Evolutionary conservation across 2,113 vertebrate genomes (phyloP), one percentile per base, ranked within the genome.

Genomic region (Rhinogobius similis): DNA sequence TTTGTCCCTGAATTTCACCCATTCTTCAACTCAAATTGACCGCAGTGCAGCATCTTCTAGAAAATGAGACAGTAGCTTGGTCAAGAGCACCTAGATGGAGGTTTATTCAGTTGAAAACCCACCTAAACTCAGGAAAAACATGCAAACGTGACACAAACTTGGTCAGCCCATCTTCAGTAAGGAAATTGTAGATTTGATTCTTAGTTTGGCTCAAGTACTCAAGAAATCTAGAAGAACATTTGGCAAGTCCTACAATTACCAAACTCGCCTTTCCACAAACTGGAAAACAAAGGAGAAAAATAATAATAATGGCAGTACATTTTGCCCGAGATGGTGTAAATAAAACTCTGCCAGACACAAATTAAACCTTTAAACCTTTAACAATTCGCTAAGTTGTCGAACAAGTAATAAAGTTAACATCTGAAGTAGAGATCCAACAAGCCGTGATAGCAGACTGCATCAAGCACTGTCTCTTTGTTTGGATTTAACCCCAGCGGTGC

Each of bases 381-480:
- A 32, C 16, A 27, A 50, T 84, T 56, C 89, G 88, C 81, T 86
- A 87, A 89, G 87, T 88, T 87, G 79, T 16, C 39, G 75, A 84
- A 81, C 86, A 77, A 84, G 78, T 65, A 81, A 82, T 77, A 87
- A 91, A 91, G 87, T 91, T 83, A 82, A 86, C 81, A 81, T 91
- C 82, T 92, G 85, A 88, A 86, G 83, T 79, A 91, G 83, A 83
- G 82, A 92, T 84, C 81, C 69, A 71, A 76, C 82, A 90, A 92
- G 78, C 82, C 89, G 88, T 87, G 82, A 70, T 65, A 85, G 75
- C 65, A 81, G 82, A 72, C 74, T 44, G 78, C 82, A 80, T 52
- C 70, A 29, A 83, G 86, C 77, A 55, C 77, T 79, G 84, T 78
- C 82, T 91, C 90, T 93, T 94, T 94, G 91, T 94, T 93, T 93